Percentiles rank a stretch among this genome's conserved stretches.
These are phyloP conservation scores for Cuniculus paca DNA, from an alignment of 2,797 vertebrate species.

Conservation along the genomic window DNA sequence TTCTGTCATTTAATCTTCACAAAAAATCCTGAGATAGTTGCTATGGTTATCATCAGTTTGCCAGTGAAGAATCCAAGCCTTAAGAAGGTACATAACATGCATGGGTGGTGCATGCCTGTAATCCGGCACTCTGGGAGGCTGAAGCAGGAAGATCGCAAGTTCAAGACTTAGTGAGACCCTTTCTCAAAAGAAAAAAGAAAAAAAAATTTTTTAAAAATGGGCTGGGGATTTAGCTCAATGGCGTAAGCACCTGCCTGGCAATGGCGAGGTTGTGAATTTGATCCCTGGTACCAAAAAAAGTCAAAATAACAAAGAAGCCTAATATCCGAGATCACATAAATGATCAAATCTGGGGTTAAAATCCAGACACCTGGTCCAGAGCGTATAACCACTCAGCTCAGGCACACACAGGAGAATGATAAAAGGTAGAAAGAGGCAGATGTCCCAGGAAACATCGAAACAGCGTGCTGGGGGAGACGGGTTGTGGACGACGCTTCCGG, in stretches of 20 bases:
- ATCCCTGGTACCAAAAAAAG: too few relatives aligned
- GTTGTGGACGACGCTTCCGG: neutral
- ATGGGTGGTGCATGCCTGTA: neutral
- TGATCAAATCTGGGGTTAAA: neutral
- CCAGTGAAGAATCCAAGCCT: neutral
- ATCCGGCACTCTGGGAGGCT: neutral
- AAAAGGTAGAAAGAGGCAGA: neutral
- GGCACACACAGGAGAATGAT: neutral
- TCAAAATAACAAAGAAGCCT: too few relatives aligned
- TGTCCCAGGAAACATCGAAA: neutral
- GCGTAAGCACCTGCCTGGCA: too few relatives aligned
- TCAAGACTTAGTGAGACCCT: neutral
- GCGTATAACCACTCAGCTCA: neutral
- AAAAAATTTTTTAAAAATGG: too few relatives aligned
- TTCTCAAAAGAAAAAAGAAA: neutral
- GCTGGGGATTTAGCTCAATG: too few relatives aligned
- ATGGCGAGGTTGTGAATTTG: too few relatives aligned
- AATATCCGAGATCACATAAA: neutral
- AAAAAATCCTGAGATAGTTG: neutral
- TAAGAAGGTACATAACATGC: neutral
- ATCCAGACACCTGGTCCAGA: neutral
- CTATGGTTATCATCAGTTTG: neutral
- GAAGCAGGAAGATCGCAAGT: neutral
- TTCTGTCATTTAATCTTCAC: constrained; percentile 15
- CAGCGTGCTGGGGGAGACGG: neutral